These are phyloP conservation scores for Trichacis sp. DNA, from an alignment of 2,888 invertebrate genomes.

Conservation along the genomic window DNA sequence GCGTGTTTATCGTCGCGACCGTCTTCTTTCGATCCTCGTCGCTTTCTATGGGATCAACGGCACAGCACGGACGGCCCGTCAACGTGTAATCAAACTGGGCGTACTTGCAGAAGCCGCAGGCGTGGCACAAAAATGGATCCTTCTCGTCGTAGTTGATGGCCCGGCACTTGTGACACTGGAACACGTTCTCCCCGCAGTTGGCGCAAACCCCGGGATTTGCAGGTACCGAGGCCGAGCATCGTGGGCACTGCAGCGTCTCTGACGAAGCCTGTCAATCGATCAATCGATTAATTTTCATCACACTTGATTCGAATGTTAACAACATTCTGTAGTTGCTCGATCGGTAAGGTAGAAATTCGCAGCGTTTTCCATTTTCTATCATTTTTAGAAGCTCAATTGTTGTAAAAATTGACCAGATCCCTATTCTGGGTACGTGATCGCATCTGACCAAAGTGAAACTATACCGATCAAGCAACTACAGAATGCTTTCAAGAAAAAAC, in stretches of 20 bases:
- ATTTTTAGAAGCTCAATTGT: no score
- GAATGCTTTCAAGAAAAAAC: no score
- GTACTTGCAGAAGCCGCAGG: constrained; percentile 99
- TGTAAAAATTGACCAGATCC: no score
- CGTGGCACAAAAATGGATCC: constrained; percentile 98
- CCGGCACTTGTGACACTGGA: constrained; percentile 98
- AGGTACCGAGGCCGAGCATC: constrained; percentile 96
- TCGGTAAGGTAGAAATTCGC: no score
- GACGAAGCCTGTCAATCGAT: constrained; percentile 82
- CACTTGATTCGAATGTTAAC: no score
- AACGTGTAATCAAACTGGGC: constrained; percentile 98
- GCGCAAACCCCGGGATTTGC: constrained; percentile 98
- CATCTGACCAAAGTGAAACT: no score
- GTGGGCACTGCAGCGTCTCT: constrained; percentile 94
- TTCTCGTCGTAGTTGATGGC: constrained; percentile 99
- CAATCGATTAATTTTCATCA: no score
- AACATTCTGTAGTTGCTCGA: no score
- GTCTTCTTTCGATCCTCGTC: constrained; percentile 97
- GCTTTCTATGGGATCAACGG: constrained; percentile 96
- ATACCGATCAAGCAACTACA: no score
- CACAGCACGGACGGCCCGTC: constrained; percentile 91
- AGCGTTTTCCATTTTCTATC: no score
- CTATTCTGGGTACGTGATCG: no score
- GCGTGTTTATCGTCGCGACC: constrained; percentile 88
- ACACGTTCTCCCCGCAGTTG: constrained; percentile 98